These are phyloP conservation scores for Fistularia commersonii DNA, from an alignment of 2,797 vertebrate genomes.

Conservation along the genomic window DNA sequence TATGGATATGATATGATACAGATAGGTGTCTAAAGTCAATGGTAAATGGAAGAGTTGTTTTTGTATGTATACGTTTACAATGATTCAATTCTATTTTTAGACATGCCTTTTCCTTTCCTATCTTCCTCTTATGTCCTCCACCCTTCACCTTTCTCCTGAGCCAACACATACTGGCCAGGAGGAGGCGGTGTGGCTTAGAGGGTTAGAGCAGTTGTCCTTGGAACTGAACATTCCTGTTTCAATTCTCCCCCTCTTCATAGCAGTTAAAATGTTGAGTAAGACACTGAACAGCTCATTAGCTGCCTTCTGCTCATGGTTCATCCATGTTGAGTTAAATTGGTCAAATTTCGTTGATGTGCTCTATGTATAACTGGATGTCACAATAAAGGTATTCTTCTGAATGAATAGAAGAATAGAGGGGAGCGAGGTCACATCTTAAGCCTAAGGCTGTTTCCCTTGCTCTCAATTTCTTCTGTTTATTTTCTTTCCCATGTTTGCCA, in stretches of 20 bases:
- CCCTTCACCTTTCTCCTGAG: constrained; percentile 34
- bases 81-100: constrained; percentile 57
- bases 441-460: constrained; percentile 38
- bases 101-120: constrained; percentile 40
- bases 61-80: constrained; percentile 23
- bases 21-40: background rate
- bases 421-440: constrained; percentile 38
- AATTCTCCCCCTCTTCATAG: no score
- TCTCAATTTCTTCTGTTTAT: constrained; percentile 3
- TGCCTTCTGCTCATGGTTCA: no score
- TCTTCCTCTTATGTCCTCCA: constrained; percentile 21
- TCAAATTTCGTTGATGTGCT: no score
- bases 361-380: no score
- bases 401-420: constrained; percentile 18
- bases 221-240: no score
- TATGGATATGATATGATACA: background rate
- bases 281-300: no score
- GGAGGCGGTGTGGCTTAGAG: constrained; percentile 35
- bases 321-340: no score
- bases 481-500: constrained; percentile 4
- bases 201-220: no score
- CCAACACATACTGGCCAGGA: constrained; percentile 43
- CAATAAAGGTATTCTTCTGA: no score
- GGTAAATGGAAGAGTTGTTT: constrained; percentile 23
- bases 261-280: no score